phyloP scores from a whole-genome alignment of 2,888 invertebrate species.

The Tachina grossa region DNA sequence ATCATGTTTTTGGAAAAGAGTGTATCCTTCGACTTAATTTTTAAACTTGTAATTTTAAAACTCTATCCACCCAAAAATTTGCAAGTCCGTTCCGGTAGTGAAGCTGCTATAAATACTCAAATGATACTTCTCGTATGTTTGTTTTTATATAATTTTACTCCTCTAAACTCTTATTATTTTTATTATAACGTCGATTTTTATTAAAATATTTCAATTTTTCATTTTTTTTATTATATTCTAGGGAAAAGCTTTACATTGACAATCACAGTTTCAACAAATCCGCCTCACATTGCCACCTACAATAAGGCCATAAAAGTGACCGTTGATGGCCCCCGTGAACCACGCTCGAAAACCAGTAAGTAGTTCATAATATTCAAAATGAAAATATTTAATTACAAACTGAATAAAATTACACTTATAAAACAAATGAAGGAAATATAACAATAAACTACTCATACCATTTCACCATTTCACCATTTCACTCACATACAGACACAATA shows the following conservation, averaged over 20 bases:
- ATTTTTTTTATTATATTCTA: constrained; percentile 83
- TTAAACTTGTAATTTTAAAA: too few species aligned
- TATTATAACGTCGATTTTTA: neutral
- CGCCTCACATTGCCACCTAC: constrained; percentile 98
- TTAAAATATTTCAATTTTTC: neutral
- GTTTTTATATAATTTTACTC: too few species aligned
- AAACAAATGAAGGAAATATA: neutral
- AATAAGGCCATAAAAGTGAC: constrained; percentile 99
- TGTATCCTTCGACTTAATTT: too few species aligned
- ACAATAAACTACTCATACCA: neutral
- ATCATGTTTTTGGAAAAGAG: too few species aligned
- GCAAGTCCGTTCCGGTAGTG: too few species aligned
- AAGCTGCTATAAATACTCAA: too few species aligned
- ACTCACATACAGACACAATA: constrained; percentile 24
- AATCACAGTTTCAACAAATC: constrained; percentile 96
- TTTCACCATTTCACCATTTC: neutral
- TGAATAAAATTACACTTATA: constrained; percentile 47
- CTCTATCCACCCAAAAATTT: too few species aligned
- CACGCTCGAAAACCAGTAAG: constrained; percentile 96
- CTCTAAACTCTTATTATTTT: neutral
- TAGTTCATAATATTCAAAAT: constrained; percentile 65
- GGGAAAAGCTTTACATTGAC: constrained; percentile 99
- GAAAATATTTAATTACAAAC: constrained; percentile 29
- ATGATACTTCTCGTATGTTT: too few species aligned
- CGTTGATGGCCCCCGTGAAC: constrained; percentile 98